Evolutionary conservation across 2,888 invertebrate species (phyloP), one percentile per base, ranked within the genome.

Genomic region (Noctua fimbriata): DNA sequence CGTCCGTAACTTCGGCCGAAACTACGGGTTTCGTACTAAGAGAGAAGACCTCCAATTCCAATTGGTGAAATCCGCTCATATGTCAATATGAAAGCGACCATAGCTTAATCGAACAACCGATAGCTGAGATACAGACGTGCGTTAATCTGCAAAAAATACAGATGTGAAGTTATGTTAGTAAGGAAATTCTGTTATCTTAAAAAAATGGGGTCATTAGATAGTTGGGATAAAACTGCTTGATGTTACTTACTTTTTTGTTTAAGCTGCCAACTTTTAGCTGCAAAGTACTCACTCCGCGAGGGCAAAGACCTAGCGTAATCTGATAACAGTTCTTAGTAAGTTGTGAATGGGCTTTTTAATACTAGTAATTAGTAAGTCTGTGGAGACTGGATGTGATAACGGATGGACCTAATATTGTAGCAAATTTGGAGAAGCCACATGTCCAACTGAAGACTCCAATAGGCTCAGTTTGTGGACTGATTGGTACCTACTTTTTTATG

Each of bases 201-300:
- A 16, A 52, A 78, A 89, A 76, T 84, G 69, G 72, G 88, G 86
- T 79, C 88, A 79, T 49, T 69, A 71, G 73, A 28, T 18, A 76
- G 16, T 44, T 21, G 7, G 21, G 18, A 75, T 73, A 73, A 84
- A 76, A 73, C 67, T 69, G 72, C 9, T 74, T 73, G 78, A 90
- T 36, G 91, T 90, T 87, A 67, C n/a, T 67, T 12, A 21, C 6
- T 28, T 14, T 69, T 65, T 69, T 60, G 36, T 78, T 74, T 55
- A 32, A 70, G 1, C 60, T 47, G 44, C 24, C 41, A 24, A 82
- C 44, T 72, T 70, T 60, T 71, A n/a, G 21, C 18, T 63, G 49
- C 47, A 52, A 60, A 32, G 41, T 66, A 67, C 28, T 0, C 10
- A 69, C 60, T 63, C 44, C 18, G 69, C 65, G 65, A 36, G 82